Percentiles rank a stretch among this genome's conserved stretches.
phyloP scores from a whole-genome alignment of 1,140 invertebrate genomes.

The Penaeus chinensis region DNA sequence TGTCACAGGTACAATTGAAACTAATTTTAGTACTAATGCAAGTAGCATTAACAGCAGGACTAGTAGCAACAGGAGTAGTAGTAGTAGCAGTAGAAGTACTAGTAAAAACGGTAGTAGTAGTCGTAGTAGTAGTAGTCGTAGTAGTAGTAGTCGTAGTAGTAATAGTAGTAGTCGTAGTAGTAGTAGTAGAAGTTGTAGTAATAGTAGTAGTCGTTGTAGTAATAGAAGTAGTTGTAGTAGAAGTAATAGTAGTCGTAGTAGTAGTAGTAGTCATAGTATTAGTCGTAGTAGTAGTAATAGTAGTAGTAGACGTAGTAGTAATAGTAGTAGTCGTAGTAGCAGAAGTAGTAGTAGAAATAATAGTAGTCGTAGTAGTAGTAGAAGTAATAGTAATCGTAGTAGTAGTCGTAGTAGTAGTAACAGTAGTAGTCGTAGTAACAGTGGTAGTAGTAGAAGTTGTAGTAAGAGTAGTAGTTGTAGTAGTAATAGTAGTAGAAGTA shows the following conservation, averaged over 20 bases:
- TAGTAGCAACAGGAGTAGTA: background rate
- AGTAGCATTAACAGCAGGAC: background rate
- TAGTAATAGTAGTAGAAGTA: background rate
- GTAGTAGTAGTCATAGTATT: background rate
- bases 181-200: background rate
- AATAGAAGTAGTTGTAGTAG: background rate
- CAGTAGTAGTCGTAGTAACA: too few species aligned
- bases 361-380: too few species aligned
- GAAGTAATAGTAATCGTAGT: too few species aligned
- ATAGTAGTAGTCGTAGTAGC: too few species aligned
- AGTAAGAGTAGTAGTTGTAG: background rate
- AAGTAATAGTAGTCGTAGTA: background rate
- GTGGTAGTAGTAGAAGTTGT: background rate
- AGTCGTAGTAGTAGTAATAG: background rate
- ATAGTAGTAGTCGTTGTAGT: background rate
- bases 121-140: slow-evolving; percentile 5
- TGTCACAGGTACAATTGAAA: too few species aligned
- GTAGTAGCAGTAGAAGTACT: background rate
- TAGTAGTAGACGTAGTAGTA: background rate
- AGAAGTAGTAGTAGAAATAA: too few species aligned
- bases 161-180: slow-evolving; percentile 6
- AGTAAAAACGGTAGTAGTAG: background rate
- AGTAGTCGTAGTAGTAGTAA: too few species aligned
- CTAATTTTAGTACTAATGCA: too few species aligned
- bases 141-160: slow-evolving; percentile 14